Evolutionary conservation across 92 coral and sea anemone species (phyloP), one percentile per base, ranked within the genome.

Genomic region (Palythoa grandiflora): DNA sequence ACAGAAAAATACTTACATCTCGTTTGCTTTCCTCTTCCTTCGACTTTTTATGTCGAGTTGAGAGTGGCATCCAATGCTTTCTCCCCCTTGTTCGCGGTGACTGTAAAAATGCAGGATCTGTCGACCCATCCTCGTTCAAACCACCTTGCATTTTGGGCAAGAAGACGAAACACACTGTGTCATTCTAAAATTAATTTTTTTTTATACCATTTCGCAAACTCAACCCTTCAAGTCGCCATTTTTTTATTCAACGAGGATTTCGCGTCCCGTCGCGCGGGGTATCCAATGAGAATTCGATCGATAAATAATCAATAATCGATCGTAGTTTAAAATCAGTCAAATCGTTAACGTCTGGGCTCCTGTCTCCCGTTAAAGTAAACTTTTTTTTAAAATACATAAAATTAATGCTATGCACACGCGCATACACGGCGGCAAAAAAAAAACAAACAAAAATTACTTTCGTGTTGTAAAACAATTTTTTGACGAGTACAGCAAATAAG

Each of bases 11-110:
- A 81, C 86, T 81, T 81, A 81, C 86, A 81, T 81, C 86, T 57
- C 86, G 86, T 68, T 81, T 81, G 2, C 47, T 47, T 47, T 81
- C 86, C 59, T 81, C 86, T 37, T 81, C 86, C 53, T 81, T 81
- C 20, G 86, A 20, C 66, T 81, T 81, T 60, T 81, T 81, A 15
- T 81, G 86, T 48, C 86, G 73, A 36, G 75, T 81, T 48, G 86
- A 81, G 12, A 81, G 40, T 12, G 86, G 86, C 86, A 81, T 61
- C 86, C 86, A 81, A 4, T 65, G 86, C 63, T 48, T 66, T 9
- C 66, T 81, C 61, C 36, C 40, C 28, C 12, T 81, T 35, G 86
- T 36, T 81, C 75, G 86, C 37, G 86, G 86, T 28, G 86, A 81
- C 4, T 50, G 76, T 63, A 81, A 81, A 20, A 7, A 57, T 6